Base-by-base conservation (phyloP, 2,797 vertebrate species). In the Anguilla obscura region DNA sequence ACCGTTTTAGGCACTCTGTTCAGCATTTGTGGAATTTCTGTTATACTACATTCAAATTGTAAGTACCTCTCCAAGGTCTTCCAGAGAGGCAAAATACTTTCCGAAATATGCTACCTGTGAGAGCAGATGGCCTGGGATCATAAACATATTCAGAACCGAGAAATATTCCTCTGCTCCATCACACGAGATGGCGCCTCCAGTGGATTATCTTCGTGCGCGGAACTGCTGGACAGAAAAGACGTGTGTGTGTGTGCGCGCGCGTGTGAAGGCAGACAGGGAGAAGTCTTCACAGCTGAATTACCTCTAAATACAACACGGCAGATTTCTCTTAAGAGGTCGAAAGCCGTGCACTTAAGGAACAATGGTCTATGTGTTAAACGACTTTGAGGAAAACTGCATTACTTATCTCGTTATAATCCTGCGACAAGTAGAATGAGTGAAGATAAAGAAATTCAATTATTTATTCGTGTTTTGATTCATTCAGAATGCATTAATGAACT, bases 151-250 rank as follows among this genome's bases (percentile, higher is more conserved):
- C 74, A 76, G 74, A 33, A 76, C 71, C 12, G 2, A 33, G 74
- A 76, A 16, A 5, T 76, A 3, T 76, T 58, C 33, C 33, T 21
- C 74, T 76, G 33, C 36, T 33, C 33, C 74, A 16, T 76, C 16
- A 16, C 74, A 18, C 12, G 74, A 36, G 74, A 40, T 76, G 74
- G 74, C 74, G 33, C 74, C 74, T 76, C 36, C 74, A 40, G 33
- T 40, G 36, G 30, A 76, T 76, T 76, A 36, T 71, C 69, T 71
- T 27, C 30, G 1, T 8, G 74, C 12, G 33, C 12, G 33, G 33
- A 76, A 76, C 74, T 76, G 36, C 6, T 14, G 74, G 74, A 76
- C 74, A 76, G 74, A 76, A 40, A 76, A 33, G 74, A 76, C 74
- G 69, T 71, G 27, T 14, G 27, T 71, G 69, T 2, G 69, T 33